A percentile compares a stretch with the other conserved stretches of the same genome.
phyloP scores from a whole-genome alignment of 2,797 vertebrate genomes.

The Coregonus ussuriensis region DNA sequence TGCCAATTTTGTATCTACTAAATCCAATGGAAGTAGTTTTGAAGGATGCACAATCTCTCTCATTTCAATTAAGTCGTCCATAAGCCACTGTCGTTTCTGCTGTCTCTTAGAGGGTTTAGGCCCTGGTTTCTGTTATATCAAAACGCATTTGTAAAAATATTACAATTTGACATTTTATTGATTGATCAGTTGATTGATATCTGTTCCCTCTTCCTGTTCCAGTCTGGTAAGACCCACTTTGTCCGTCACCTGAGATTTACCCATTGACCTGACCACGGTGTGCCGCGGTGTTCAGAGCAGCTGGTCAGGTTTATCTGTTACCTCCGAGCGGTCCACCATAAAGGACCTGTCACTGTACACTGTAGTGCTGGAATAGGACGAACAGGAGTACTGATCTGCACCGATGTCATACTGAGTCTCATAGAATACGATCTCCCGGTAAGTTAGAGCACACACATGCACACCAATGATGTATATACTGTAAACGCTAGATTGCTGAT shows the following conservation, averaged over 20 bases:
- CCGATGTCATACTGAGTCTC: conserved; percentile 83
- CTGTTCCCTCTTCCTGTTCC: conserved; percentile 34
- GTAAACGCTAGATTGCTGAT: background rate
- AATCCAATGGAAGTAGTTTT: no score
- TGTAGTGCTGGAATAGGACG: conserved; percentile 91
- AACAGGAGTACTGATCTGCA: conserved; percentile 87
- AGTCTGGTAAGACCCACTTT: conserved; percentile 80
- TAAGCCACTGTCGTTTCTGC: no score
- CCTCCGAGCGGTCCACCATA: conserved; percentile 80
- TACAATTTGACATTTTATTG: no score
- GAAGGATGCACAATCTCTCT: no score
- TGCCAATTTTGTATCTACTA: no score
- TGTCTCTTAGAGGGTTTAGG: no score
- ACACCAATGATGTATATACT: no score
- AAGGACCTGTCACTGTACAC: conserved; percentile 86
- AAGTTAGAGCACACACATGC: conserved; percentile 55
- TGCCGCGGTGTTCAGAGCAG: conserved; percentile 79
- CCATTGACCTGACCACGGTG: conserved; percentile 87
- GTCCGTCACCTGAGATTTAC: conserved; percentile 91
- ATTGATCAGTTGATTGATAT: no score
- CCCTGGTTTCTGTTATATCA: no score
- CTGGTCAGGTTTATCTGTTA: conserved; percentile 85
- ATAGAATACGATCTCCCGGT: conserved; percentile 85
- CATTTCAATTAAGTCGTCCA: no score
- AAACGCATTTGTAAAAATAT: no score